phyloP scores from a whole-genome alignment of 2,113 vertebrate genomes.

The Catharus bicknelli region DNA sequence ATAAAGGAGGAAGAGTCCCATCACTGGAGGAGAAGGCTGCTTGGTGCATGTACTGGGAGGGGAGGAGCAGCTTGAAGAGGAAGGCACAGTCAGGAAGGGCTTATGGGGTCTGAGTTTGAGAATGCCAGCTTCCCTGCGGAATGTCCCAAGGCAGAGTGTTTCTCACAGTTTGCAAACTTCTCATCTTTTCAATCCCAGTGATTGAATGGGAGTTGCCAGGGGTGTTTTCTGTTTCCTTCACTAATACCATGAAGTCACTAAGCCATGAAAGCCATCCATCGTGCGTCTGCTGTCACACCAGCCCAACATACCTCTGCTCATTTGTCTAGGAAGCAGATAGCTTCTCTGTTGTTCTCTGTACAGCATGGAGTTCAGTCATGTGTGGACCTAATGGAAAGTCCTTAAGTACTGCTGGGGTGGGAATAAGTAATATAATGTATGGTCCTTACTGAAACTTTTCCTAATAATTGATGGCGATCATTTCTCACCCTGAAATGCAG shows the following conservation, averaged over 20 bases:
- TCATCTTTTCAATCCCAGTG: not conserved
- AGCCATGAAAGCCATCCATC: not conserved
- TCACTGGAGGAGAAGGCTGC: not conserved
- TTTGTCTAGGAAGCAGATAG: not conserved
- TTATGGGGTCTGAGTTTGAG: not conserved
- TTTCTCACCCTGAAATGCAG: constrained; percentile 4
- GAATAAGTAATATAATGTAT: not conserved
- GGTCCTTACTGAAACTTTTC: not conserved
- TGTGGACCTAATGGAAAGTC: not conserved
- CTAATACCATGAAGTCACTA: not conserved
- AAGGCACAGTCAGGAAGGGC: not conserved
- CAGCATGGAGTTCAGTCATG: not conserved
- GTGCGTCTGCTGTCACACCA: not conserved
- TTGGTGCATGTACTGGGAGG: not conserved
- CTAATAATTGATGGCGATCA: not conserved
- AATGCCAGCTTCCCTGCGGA: not conserved
- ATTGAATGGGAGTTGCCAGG: not conserved
- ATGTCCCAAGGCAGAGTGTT: not conserved
- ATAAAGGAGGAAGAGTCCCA: not conserved
- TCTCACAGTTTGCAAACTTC: not conserved
- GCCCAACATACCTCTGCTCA: not conserved
- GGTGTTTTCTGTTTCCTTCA: not conserved
- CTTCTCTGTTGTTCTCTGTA: not conserved
- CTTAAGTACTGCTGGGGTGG: not conserved
- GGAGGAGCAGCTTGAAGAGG: not conserved